Percentiles rank a stretch among this genome's conserved stretches.
These are phyloP conservation scores for Neopipo cinnamomea DNA, from an alignment of 2,113 vertebrate genomes.

Conservation along the genomic window DNA sequence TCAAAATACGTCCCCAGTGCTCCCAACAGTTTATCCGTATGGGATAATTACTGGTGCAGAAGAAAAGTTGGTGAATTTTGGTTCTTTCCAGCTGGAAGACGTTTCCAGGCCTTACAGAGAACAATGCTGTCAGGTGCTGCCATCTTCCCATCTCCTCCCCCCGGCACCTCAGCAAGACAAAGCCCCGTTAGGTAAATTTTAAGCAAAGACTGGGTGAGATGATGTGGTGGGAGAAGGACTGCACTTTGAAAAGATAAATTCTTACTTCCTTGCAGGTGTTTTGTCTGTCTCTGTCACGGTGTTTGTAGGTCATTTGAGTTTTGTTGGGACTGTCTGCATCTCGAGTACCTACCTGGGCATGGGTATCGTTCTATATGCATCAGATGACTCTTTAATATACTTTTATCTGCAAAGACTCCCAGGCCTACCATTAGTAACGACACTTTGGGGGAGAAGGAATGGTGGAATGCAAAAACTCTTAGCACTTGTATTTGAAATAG, in stretches of 20 bases:
- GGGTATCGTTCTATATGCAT: neutral
- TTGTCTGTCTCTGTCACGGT: neutral
- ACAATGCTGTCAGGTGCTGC: neutral
- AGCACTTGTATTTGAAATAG: neutral
- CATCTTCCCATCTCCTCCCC: neutral
- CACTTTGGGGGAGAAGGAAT: neutral
- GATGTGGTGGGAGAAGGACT: neutral
- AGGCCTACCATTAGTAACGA: neutral
- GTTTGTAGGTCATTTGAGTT: neutral
- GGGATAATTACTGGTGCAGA: conserved; percentile 28
- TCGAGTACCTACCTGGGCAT: neutral
- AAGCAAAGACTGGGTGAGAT: neutral
- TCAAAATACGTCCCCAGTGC: conserved; percentile 4
- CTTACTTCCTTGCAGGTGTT: neutral
- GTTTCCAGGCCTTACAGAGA: neutral
- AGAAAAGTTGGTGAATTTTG: neutral
- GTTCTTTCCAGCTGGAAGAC: conserved; percentile 19
- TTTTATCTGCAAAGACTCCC: neutral
- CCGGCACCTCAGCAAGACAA: neutral
- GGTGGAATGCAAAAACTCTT: neutral
- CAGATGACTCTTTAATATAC: neutral
- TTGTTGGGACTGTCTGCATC: neutral
- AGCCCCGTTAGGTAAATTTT: neutral
- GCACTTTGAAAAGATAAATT: neutral
- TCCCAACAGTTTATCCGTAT: conserved; percentile 1